Evolutionary conservation across 2,888 invertebrate genomes (phyloP), one percentile per base, ranked within the genome.

Genomic region (Acronicta alni): DNA sequence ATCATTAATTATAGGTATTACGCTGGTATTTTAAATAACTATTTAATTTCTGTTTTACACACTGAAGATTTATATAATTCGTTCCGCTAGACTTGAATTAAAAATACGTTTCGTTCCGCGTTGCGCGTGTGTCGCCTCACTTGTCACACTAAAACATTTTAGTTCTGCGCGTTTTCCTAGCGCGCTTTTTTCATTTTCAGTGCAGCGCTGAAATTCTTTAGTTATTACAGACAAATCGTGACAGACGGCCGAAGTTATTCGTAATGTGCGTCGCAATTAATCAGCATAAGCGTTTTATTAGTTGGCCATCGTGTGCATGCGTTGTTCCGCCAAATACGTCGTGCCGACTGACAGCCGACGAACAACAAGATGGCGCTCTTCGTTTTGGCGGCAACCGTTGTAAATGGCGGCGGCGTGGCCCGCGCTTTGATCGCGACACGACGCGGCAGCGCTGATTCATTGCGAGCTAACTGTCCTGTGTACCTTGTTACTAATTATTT

Each of bases 261-360:
- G 72, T 82, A 83, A 84, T 80, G 82, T 79, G 57, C 75, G 80
- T 80, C 81, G 87, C 85, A 85, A 90, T 92, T 87, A 89, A 91
- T 90, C 89, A 89, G 88, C 73, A 81, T 84, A 88, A 90, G 84
- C 87, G 90, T 89, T 92, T 91, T 92, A 92, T 91, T 91, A 83
- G 83, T 77, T 74, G 78, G 66, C 77, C 77, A 78, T 80, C 69
- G 79, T 67, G 76, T 75, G 79, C 81, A 65, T 66, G 74, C 80
- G 81, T 81, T 82, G 90, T 89, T 88, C 87, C 88, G 89, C 84
- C 84, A 86, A 80, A 87, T 89, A 77, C 81, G 81, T 89, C 88
- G 83, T 72, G 77, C 48, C 60, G 81, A 72, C 62, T 83, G 89
- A 88, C 89, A 85, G 81, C 71, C 62, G 59, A 59, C 67, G 71